Conservation (phyloP, 2,113 vertebrate species). For the Dasyurus viverrinus region DNA sequence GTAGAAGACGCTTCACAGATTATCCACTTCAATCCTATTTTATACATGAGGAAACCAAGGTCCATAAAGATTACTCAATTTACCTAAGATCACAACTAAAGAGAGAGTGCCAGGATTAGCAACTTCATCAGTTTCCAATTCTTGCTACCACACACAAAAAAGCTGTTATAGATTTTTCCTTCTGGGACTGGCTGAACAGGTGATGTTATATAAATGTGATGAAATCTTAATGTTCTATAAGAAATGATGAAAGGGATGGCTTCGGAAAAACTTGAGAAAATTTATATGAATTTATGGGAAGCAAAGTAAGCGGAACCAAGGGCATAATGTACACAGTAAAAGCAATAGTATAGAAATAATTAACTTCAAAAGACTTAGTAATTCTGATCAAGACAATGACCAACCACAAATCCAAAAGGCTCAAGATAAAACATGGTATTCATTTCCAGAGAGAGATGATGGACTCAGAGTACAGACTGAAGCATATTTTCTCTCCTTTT, state of each 20-base stretch:
- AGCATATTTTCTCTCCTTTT: background rate
- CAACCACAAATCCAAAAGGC: background rate
- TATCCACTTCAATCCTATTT: background rate
- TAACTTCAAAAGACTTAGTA: background rate
- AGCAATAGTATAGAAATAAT: background rate
- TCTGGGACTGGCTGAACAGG: background rate
- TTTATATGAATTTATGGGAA: background rate
- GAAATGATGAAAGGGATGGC: too few species aligned
- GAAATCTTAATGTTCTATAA: too few species aligned
- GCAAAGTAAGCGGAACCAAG: background rate
- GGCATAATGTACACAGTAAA: background rate
- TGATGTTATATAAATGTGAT: background rate
- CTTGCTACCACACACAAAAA: too few species aligned
- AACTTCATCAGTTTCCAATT: background rate
- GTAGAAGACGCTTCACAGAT: background rate
- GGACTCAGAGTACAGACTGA: background rate
- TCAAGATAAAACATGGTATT: background rate
- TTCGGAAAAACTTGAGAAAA: background rate
- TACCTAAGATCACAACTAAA: background rate
- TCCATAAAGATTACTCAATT: background rate
- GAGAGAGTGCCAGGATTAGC: background rate
- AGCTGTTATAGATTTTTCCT: too few species aligned
- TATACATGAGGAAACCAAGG: background rate
- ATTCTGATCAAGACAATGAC: background rate
- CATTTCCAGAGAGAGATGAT: background rate